Evolutionary conservation across 37 sponge, comb jelly and placozoan species (phyloP).

Genomic region (Cladorhizidae sp.): DNA sequence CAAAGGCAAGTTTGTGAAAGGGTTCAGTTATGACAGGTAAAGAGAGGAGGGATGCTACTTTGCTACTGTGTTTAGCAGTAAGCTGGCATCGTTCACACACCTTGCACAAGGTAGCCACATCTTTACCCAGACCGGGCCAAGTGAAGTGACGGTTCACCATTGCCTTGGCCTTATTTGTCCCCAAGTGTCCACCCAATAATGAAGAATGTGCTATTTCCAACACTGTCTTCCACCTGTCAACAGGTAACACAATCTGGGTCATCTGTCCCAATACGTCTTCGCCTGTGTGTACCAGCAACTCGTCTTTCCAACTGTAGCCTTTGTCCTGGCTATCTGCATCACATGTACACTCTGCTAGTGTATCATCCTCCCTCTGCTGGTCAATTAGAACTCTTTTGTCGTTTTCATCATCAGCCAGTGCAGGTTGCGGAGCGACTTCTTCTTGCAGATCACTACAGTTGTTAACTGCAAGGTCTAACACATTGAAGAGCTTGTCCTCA

Average conservation of each 20-base stretch:
- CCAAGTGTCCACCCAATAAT: conserved; percentile 60
- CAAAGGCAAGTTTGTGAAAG: conserved; percentile 59
- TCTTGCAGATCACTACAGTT: too few species aligned
- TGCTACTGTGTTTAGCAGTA: neutral
- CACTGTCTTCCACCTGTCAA: conserved; percentile 8
- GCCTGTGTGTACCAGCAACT: too few species aligned
- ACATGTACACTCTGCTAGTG: too few species aligned
- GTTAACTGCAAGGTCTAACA: too few species aligned
- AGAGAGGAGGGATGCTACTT: conserved; percentile 39
- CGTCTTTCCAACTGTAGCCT: too few species aligned
- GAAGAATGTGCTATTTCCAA: conserved; percentile 36
- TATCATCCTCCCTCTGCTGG: too few species aligned
- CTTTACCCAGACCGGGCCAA: conserved; percentile 50
- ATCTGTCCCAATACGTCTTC: too few species aligned
- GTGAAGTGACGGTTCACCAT: conserved; percentile 42
- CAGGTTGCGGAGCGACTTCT: too few species aligned
- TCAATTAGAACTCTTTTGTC: too few species aligned
- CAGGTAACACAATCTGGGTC: conserved; percentile 24
- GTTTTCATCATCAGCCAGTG: too few species aligned
- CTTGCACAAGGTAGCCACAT: conserved; percentile 39
- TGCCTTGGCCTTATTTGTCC: conserved; percentile 45
- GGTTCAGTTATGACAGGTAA: conserved; percentile 48
- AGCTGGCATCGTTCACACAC: neutral
- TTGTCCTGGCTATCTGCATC: too few species aligned
- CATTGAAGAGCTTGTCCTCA: too few species aligned